A percentile compares a stretch with the other conserved stretches of the same genome.
Evolutionary conservation across 2,888 invertebrate genomes (phyloP).

Genomic region (Chirona hameri): DNA sequence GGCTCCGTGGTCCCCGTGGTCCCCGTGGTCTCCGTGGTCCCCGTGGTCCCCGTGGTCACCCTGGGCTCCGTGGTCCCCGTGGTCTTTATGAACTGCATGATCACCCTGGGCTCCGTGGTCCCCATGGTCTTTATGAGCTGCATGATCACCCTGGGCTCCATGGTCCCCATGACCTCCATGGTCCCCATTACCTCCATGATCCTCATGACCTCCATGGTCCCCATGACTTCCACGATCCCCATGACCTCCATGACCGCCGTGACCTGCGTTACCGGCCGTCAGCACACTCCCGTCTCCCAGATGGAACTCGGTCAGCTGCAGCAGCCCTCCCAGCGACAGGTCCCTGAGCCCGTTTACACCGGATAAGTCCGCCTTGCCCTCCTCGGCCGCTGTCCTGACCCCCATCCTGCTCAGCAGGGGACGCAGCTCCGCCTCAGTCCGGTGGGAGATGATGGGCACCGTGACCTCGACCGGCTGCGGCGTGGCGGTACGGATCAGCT

Average conservation of each 20-base stretch:
- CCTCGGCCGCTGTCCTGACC: conserved; percentile 70
- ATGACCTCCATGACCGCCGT: background rate
- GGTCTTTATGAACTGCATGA: background rate
- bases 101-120: background rate
- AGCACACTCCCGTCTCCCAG: background rate
- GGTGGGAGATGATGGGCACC: conserved; percentile 72
- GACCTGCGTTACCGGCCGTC: background rate
- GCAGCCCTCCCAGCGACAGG: conserved; percentile 75
- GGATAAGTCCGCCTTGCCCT: conserved; percentile 71
- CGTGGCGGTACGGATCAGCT: conserved; percentile 34
- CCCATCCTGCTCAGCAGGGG: conserved; percentile 75
- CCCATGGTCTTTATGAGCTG: too few species aligned
- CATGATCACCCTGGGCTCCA: too few species aligned
- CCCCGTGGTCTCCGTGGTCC: conserved; percentile 12
- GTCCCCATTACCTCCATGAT: background rate
- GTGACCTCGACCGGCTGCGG: conserved; percentile 40
- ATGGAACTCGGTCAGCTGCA: conserved; percentile 75
- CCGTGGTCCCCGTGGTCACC: background rate
- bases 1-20: background rate
- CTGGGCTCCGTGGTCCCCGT: background rate
- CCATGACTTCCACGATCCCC: background rate
- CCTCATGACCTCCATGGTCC: background rate
- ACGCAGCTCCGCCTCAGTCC: conserved; percentile 76
- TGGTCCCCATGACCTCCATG: conserved; percentile 9
- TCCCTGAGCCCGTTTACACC: conserved; percentile 79